Base-by-base conservation (phyloP, 2,113 vertebrate genomes). In the Chaetura pelagica region DNA sequence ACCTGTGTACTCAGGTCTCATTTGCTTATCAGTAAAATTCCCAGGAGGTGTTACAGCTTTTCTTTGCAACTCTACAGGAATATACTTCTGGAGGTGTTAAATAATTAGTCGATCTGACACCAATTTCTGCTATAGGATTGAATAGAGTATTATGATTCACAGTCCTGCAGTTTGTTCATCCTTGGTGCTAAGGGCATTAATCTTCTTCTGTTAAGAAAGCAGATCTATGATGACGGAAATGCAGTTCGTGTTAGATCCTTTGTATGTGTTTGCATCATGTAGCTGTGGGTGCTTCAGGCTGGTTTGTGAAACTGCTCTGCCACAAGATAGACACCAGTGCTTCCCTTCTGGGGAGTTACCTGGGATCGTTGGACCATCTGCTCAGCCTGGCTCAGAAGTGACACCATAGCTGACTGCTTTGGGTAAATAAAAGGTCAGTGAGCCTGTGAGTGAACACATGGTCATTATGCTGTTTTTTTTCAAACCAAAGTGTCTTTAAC, bases 291-390 rank as follows among this genome's bases (percentile, higher is more conserved):
- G 32, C 26, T 90, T 48, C 54, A 57, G 27, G 20, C 9, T 49
- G 48, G 26, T 10, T 87, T 17, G 38, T 76, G 68, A 63, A 54
- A 35, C 23, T 46, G 9, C 35, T 79, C 34, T 59, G 9, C 27
- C 34, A 35, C 1, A 0, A 77, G 49, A 52, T 13, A 38, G 51
- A 21, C 4, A 9, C 38, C 1, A 1, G 18, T 74, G 71, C 15
- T 55, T 83, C 40, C 11, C 11, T 10, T 54, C 29, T 32, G 15
- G 58, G 26, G 35, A 71, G 63, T 67, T 51, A 22, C 2, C 6
- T n/a, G 17, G 15, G 55, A 32, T 23, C 1, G 0, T 64, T 68
- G 42, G 63, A 12, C 57, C 1, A 1, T 18, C 23, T 15, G 12
- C n/a, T 59, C 59, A 72, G 15, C 44, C 58, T 80, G 22, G n/a